These are phyloP conservation scores for Kuschelorhynchus macadamiae DNA, from an alignment of 2,888 invertebrate genomes.

Conservation along the genomic window DNA sequence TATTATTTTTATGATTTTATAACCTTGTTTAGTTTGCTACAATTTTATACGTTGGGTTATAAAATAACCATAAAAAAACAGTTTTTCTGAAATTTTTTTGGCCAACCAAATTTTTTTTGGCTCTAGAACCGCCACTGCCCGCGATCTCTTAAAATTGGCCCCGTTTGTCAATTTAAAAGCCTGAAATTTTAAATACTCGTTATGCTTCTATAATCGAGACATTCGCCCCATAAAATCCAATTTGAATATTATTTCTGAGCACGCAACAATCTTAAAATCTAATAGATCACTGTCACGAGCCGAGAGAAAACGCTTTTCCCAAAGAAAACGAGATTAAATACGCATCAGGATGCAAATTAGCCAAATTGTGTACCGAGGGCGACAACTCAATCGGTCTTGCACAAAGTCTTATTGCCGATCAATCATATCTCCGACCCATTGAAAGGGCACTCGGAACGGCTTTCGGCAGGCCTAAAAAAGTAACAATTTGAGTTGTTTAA, in stretches of 20 bases:
- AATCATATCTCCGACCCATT: slow-evolving; percentile 39
- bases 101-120: too few relatives aligned
- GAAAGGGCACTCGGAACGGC: slow-evolving; percentile 40
- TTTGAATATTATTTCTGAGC: slow-evolving; percentile 46
- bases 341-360: slow-evolving; percentile 52
- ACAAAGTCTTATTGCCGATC: slow-evolving; percentile 50
- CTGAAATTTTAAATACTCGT: too few relatives aligned
- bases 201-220: too few relatives aligned
- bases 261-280: slow-evolving; percentile 49
- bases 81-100: too few relatives aligned
- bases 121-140: too few relatives aligned
- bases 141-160: too few relatives aligned
- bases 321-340: slow-evolving; percentile 51
- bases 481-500: slow-evolving; percentile 68
- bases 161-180: too few relatives aligned
- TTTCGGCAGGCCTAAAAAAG: slow-evolving; percentile 53
- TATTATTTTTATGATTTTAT: too few relatives aligned
- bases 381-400: slow-evolving; percentile 50
- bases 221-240: slow-evolving; percentile 26
- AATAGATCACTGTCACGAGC: slow-evolving; percentile 51
- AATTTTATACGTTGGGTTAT: too few relatives aligned
- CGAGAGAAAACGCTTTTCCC: slow-evolving; percentile 34
- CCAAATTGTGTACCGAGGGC: slow-evolving; percentile 48
- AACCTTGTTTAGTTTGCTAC: too few relatives aligned
- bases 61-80: too few relatives aligned